phyloP scores from a whole-genome alignment of 2,113 vertebrate species.

The Nipponia nippon region DNA sequence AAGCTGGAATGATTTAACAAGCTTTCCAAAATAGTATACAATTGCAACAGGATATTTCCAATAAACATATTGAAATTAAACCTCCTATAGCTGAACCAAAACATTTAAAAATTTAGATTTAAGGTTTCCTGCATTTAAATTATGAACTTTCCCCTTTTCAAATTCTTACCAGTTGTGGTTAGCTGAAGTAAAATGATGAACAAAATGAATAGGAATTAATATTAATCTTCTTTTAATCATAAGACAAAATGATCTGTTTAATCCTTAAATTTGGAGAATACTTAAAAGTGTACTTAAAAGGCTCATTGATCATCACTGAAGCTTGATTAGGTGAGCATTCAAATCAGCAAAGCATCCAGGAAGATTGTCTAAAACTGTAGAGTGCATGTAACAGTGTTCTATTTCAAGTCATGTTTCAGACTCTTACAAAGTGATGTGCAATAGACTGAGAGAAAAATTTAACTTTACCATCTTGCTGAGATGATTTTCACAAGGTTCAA shows the following conservation, averaged over 20 bases:
- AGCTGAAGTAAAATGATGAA: neutral
- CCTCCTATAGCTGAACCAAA: neutral
- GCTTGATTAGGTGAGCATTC: neutral
- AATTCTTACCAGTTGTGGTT: neutral
- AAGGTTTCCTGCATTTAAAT: neutral
- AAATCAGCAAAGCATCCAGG: neutral
- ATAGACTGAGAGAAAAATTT: neutral
- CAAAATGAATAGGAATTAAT: neutral
- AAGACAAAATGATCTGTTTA: neutral
- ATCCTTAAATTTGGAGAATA: neutral
- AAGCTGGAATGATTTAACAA: neutral
- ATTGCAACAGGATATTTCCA: neutral
- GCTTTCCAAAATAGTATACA: neutral
- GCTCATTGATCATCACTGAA: neutral
- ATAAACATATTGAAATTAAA: neutral
- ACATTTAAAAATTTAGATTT: neutral
- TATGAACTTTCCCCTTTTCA: neutral
- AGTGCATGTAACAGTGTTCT: neutral
- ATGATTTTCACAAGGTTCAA: neutral
- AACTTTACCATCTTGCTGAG: neutral
- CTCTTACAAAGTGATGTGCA: neutral
- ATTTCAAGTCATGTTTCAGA: neutral
- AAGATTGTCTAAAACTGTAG: neutral
- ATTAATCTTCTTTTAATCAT: neutral
- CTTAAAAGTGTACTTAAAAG: neutral